Evolutionary conservation across 2,888 invertebrate species (phyloP), one percentile per base, ranked within the genome.

Genomic region (Spilarctia lutea): DNA sequence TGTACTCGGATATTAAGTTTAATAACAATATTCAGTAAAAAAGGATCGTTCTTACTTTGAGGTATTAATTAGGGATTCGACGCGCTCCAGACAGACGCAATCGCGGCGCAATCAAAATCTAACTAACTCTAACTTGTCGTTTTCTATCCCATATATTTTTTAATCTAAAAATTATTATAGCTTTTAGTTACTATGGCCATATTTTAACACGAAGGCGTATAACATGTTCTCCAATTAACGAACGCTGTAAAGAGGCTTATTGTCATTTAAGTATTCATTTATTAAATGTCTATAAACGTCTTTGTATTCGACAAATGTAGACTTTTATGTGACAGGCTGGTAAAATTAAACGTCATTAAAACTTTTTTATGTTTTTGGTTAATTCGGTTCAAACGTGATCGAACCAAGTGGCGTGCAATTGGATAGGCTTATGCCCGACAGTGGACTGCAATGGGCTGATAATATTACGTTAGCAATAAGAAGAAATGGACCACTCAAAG

Each of bases 21-120:
- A 87, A 89, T 87, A 89, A 88, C 83, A 79, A 86, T 86, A 83
- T 86, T 86, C 84, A 77, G 83, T 86, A 85, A 86, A 87, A 86
- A 89, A 89, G 87, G 83, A 84, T 88, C 82, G 87, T 89, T 86
- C 83, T 87, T 86, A 85, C 86, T 88, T 85, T 86, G 86, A 90
- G 87, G 86, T 91, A 91, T 91, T 93, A 92, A 94, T 94, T 94
- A 93, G 88, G 87, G 86, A 93, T 94, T 93, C 86, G 94, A 86
- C 83, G 83, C 92, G 93, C 90, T 88, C 90, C 86, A 86, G 84
- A 91, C 89, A 87, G 84, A 87, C 86, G 86, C 84, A 91, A 89
- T 87, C 84, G 87, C 83, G 85, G 83, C 80, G 74, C 77, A 78
- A 79, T 83, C 82, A 85, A 83, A 85, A 79, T 79, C 71, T 68